Base-by-base conservation (phyloP, 2,797 vertebrate species). In the Danio albolineatus region DNA sequence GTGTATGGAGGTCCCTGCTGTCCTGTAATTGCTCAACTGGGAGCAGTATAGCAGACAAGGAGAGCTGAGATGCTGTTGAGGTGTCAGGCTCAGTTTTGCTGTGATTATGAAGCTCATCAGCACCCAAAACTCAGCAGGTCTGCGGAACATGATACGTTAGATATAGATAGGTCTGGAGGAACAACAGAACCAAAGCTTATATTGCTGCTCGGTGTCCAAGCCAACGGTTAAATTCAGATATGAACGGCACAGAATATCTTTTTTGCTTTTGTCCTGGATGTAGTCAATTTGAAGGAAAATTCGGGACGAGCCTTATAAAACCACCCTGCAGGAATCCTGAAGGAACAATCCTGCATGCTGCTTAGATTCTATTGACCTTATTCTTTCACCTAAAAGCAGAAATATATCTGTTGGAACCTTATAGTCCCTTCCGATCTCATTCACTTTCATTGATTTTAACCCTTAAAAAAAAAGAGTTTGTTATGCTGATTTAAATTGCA, bases 11-110 rank as follows among this genome's bases (percentile, higher is more conserved):
- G 77, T 62, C n/a, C 72, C 38, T 71, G 83, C 76, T 69, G 66
- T 84, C 61, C 72, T 81, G 81, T 86, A 86, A 86, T 86, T 86
- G 83, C 81, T 79, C 85, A 81, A 81, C 66, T 73, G 81, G 85
- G 79, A 82, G 67, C 43, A 36, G 70, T 19, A 28, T 28, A 19
- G 66, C 46, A 78, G 38, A 61, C 62, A 44, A 60, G 71, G 60
- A 36, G 49, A 53, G 59, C 36, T 28, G 17, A 69, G 71, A 66
- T 53, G 10, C 19, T 13, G 43, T 66, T 69, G 46, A n/a, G 60
- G 62, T 80, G 59, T 73, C 78, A 73, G 49, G 48, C 73, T 69
- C 61, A 60, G 67, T 61, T 60, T 65, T 17, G 14, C 38, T 44
- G 67, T 48, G 69, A 72, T 64, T 73, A 79, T 73, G 67, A 73